Evolutionary conservation across 2,797 vertebrate species (phyloP), one percentile per base, ranked within the genome.

Genomic region (Centropyge bicolor): DNA sequence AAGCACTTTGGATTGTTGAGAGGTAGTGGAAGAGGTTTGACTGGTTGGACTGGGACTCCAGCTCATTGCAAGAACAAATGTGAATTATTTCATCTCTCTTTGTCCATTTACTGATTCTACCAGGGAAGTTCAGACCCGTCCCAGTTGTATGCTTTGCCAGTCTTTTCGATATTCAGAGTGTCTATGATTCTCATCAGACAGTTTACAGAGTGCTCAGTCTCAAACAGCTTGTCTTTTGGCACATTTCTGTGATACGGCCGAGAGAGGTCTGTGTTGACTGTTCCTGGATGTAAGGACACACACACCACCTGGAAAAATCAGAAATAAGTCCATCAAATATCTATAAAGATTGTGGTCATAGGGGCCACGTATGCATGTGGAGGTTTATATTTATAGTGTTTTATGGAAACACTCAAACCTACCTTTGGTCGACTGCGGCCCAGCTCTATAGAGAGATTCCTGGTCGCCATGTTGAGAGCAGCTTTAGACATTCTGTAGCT

Each of bases 381-480:
- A 43, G 91, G 1, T 1, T 13, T 20, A 40, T 27, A 6, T 24
- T 66, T 4, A 9, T 12, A 7, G 7, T 17, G 41, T 56, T 14
- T 24, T 13, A 31, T 40, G 14, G 5, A 5, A 51, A 10, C 5
- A 14, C 27, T 41, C 14, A 51, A 31, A 63, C 64, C 78, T 35
- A 94, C 90, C 74, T 92, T 93, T 35, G 90, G 89, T 51, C 91
- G 91, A 78, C 89, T 80, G 76, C 89, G 88, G 19, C 90, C 83
- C 80, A 94, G 83, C 89, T 95, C 92, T 84, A 93, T 94, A 20
- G 94, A 95, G 66, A 95, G 84, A 86, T 95, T 96, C 78, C 81
- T 94, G 10, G 87, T 96, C 5, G 94, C 91, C 94, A 95, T 91
- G 88, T 96, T 96, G 38, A 96, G 93, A 38, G 93, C 94, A 76